Evolutionary conservation across 2,888 invertebrate species (phyloP), one percentile per base, ranked within the genome.

Genomic region (Harpagoxenus sublaevis): DNA sequence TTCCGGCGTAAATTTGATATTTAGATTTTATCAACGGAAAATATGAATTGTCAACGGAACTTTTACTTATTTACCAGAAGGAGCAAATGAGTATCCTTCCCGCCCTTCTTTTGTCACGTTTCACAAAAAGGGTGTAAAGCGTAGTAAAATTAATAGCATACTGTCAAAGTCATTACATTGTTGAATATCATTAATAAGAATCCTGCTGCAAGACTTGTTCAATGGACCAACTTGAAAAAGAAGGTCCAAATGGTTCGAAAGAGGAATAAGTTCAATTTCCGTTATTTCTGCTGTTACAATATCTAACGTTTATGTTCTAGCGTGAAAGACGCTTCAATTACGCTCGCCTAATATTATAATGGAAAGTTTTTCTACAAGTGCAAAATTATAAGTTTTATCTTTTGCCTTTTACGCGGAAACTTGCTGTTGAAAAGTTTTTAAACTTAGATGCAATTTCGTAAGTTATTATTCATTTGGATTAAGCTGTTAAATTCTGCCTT

Each of bases 221-320:
- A 60, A 53, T 57, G 23, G n/a, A 60, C 12, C 60, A 65, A 57
- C 45, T 57, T 62, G 48, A 62, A 60, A 53, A 66, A 74, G 35
- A 53, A 60, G 42, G 28, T n/a, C 23, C 57, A 42, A 12, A 63
- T 45, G 23, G 10, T 60, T 28, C 3, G 35, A 3, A 31, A 63
- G 18, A 70, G 55, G 55, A 84, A 60, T 71, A 81, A 79, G 79
- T 84, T 79, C 57, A 84, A 81, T 86, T 86, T 86, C 75, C 66
- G 71, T 74, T 71, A 51, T 65, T 63, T 75, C 48, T 70, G n/a
- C n/a, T 55, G 48, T 48, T 63, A 71, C 23, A 23, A 23, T 42
- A 53, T 51, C 42, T 48, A 73, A 74, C 60, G 60, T 83, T 65
- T 63, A 55, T 18, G 53, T 71, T 71, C 45, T 48, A 55, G 23